phyloP scores from a whole-genome alignment of 2,797 vertebrate species.

The Hypotaenidia okinawae region DNA sequence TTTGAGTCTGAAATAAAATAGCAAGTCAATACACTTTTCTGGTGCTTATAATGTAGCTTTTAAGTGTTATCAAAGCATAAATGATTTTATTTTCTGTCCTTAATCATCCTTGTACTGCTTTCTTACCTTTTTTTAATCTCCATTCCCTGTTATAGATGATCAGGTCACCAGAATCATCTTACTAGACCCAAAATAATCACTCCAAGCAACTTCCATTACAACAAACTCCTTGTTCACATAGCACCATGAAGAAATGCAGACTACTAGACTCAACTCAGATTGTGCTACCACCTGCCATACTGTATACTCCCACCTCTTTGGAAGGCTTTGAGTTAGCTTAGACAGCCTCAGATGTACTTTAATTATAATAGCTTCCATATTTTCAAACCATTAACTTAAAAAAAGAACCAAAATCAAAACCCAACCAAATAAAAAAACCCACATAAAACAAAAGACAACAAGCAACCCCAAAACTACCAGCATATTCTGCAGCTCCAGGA shows the following conservation, averaged over 20 bases:
- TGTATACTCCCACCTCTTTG: not conserved
- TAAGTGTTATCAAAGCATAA: not conserved
- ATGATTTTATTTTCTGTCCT: not conserved
- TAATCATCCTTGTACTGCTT: not conserved
- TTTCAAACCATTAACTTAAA: not conserved
- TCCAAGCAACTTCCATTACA: not conserved
- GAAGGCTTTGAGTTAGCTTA: not conserved
- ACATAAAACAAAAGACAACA: too few species aligned
- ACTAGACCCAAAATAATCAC: not conserved
- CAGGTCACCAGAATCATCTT: not conserved
- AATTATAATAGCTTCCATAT: not conserved
- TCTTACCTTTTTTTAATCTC: not conserved
- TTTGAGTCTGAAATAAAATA: not conserved
- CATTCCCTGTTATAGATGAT: not conserved
- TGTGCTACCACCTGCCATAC: not conserved
- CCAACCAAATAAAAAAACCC: too few species aligned
- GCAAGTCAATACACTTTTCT: not conserved
- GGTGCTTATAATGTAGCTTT: not conserved
- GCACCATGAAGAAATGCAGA: not conserved
- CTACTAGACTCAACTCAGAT: not conserved
- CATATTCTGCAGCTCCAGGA: not conserved
- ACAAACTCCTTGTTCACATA: not conserved
- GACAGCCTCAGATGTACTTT: not conserved
- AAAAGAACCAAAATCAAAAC: too few species aligned
- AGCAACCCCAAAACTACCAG: too few species aligned